Percentiles rank a stretch among this genome's conserved stretches.
phyloP scores from a whole-genome alignment of 2,888 invertebrate species.

The Tribolium freemani region DNA sequence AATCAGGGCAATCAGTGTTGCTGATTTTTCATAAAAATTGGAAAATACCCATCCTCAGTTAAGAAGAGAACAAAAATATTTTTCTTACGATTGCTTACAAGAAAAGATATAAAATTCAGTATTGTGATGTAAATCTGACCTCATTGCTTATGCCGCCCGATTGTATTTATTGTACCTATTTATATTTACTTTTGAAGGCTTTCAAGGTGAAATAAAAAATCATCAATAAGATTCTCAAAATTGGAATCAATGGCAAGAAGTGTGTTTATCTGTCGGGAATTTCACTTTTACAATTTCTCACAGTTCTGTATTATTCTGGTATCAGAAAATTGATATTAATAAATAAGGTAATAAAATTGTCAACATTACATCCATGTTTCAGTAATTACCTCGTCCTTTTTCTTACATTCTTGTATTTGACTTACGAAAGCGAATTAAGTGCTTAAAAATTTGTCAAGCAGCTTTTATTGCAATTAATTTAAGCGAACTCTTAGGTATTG shows the following conservation, averaged over 20 bases:
- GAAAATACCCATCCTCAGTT: no score
- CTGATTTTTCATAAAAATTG: no score
- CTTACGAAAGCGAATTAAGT: not conserved
- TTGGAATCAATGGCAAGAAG: not conserved
- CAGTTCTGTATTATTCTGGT: no score
- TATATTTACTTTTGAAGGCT: not conserved
- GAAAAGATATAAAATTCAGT: not conserved
- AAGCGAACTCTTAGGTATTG: not conserved
- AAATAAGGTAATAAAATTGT: not conserved
- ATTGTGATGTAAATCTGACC: not conserved
- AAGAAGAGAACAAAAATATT: not conserved
- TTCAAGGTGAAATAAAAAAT: not conserved
- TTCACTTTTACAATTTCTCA: not conserved
- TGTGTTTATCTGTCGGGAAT: not conserved
- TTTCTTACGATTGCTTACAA: not conserved
- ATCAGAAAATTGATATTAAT: no score
- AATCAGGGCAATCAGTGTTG: no score
- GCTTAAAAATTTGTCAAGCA: not conserved
- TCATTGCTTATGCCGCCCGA: not conserved
- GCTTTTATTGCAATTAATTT: not conserved
- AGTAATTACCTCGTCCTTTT: not conserved
- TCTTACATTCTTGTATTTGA: not conserved
- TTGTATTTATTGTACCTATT: not conserved
- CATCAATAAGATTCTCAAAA: not conserved
- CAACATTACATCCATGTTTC: not conserved